phyloP scores from a whole-genome alignment of 2,888 invertebrate genomes.

The Syrphus vitripennis region DNA sequence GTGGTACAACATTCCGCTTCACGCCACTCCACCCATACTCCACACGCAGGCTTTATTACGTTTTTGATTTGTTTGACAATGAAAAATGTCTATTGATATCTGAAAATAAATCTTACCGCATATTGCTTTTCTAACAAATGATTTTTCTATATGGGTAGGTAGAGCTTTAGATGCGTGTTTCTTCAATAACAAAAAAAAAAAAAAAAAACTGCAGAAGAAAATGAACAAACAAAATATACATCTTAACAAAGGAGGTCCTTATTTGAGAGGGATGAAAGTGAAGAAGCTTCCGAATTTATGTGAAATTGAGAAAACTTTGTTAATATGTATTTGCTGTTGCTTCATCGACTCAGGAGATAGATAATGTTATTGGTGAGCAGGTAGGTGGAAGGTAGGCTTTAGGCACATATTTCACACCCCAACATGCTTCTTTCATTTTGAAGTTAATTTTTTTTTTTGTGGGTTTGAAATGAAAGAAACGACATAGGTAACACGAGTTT shows the following conservation, averaged over 20 bases:
- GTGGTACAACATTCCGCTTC: too few relatives aligned
- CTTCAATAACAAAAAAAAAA: neutral
- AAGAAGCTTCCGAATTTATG: neutral
- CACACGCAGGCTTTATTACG: neutral
- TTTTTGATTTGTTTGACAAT: conserved; percentile 26
- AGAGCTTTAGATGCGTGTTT: neutral
- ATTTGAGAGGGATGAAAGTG: neutral
- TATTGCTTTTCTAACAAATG: conserved; percentile 13
- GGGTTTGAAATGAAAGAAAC: neutral
- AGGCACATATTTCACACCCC: too few relatives aligned
- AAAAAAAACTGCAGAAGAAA: neutral
- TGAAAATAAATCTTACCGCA: conserved; percentile 42
- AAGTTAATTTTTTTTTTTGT: neutral
- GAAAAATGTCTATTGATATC: conserved; percentile 36
- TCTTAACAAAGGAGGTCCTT: neutral
- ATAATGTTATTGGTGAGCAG: neutral
- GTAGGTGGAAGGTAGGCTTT: neutral
- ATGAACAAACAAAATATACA: neutral
- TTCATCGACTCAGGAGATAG: neutral
- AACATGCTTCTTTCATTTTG: neutral
- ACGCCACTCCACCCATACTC: neutral
- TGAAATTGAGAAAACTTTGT: conserved; percentile 19
- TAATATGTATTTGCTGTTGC: conserved; percentile 8
- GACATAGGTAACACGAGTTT: neutral
- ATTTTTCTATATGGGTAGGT: neutral